These are phyloP conservation scores for Spongilla lacustris DNA, from an alignment of 37 sponge, comb jelly and placozoan species.

Conservation along the genomic window DNA sequence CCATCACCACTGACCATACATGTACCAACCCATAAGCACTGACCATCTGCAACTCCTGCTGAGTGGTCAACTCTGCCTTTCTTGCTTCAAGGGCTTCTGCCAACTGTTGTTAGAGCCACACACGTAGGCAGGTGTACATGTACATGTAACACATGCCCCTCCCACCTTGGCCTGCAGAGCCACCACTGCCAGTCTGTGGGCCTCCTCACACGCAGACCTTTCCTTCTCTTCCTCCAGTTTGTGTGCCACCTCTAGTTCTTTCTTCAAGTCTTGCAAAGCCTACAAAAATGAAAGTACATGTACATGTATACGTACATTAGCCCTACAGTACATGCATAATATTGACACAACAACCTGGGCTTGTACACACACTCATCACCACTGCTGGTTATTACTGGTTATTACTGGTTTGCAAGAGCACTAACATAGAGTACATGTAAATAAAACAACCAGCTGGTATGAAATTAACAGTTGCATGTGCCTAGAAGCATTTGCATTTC, in stretches of 20 bases:
- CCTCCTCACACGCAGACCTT: background rate
- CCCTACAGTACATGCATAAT: too few species aligned
- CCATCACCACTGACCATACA: too few species aligned
- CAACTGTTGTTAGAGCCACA: conserved; percentile 10
- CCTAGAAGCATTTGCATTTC: too few species aligned
- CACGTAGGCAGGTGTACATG: background rate
- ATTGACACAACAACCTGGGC: too few species aligned
- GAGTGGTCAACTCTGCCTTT: conserved; percentile 1
- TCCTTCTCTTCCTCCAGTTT: background rate
- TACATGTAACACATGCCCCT: background rate
- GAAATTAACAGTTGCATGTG: too few species aligned
- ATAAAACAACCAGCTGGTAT: too few species aligned
- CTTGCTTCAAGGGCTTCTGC: conserved; percentile 26
- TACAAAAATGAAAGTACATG: background rate
- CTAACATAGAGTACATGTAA: too few species aligned
- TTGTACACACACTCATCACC: too few species aligned
- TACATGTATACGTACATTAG: too few species aligned
- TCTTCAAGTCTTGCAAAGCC: background rate
- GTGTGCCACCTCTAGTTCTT: conserved; percentile 7
- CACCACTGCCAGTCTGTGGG: conserved; percentile 8
- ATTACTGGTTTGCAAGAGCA: too few species aligned
- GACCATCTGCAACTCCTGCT: conserved; percentile 42
- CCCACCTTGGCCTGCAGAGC: conserved; percentile 30
- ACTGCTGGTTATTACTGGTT: too few species aligned
- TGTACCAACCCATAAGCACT: too few species aligned